Conservation (phyloP, 2,797 vertebrate species). For the Remorina albescens region DNA sequence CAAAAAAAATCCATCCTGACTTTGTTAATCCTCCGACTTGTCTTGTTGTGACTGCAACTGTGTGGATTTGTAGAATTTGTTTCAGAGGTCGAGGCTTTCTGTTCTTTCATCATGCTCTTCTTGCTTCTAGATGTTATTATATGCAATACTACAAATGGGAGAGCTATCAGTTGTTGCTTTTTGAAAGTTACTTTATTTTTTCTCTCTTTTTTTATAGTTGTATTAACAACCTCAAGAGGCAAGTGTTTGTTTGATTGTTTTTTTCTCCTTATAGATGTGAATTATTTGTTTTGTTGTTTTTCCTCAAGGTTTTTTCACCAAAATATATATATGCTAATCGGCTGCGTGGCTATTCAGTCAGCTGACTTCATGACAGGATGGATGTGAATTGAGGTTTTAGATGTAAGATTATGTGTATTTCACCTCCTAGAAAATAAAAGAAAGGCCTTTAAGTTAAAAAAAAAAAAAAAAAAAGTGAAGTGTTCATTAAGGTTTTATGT, state of each 20-base stretch:
- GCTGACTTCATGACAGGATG: background rate
- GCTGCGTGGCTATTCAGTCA: background rate
- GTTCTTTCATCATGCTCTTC: too few relatives aligned
- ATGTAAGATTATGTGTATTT: background rate
- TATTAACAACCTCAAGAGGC: too few relatives aligned
- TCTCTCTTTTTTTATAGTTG: too few relatives aligned
- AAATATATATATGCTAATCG: background rate
- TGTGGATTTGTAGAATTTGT: background rate
- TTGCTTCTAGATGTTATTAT: too few relatives aligned
- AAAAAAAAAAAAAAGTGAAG: background rate
- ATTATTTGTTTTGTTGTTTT: too few relatives aligned
- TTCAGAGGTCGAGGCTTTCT: background rate
- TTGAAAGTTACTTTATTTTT: too few relatives aligned
- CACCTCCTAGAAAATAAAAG: background rate
- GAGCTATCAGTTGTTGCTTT: too few relatives aligned
- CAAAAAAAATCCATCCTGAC: background rate
- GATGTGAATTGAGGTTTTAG: background rate
- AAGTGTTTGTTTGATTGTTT: too few relatives aligned
- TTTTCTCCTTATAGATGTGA: too few relatives aligned
- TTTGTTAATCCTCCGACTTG: background rate
- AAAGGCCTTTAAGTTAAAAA: constrained; percentile 6
- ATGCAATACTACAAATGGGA: too few relatives aligned
- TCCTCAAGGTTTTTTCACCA: background rate
- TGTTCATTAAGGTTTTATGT: background rate
- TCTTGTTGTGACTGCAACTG: background rate